These are phyloP conservation scores for Tinea semifulvella DNA, from an alignment of 2,888 invertebrate species.

Conservation along the genomic window DNA sequence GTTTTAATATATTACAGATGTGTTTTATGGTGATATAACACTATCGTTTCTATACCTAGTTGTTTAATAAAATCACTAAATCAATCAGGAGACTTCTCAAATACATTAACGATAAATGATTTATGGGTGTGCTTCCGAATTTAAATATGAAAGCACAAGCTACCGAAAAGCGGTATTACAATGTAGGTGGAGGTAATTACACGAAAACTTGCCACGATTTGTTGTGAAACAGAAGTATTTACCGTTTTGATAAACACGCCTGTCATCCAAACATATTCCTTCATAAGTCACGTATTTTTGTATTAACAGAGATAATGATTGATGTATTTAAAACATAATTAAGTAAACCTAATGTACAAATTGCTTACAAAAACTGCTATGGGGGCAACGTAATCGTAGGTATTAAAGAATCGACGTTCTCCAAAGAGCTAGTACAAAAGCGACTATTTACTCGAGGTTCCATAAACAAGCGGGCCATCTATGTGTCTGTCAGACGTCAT, in stretches of 20 bases:
- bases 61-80: not conserved
- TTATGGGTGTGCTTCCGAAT: conserved; percentile 13
- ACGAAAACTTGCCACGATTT: conserved; percentile 8
- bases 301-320: conserved; percentile 3
- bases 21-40: not conserved
- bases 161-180: conserved; percentile 10
- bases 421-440: conserved; percentile 10
- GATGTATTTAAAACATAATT: conserved; percentile 3
- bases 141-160: conserved; percentile 16
- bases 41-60: conserved; percentile 2
- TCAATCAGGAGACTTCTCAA: conserved; percentile 4
- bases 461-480: conserved; percentile 11
- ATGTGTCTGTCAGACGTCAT: conserved; percentile 13
- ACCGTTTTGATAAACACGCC: conserved; percentile 9
- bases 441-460: conserved; percentile 13
- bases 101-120: conserved; percentile 12
- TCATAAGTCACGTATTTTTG: conserved; percentile 5
- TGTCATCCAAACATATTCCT: conserved; percentile 4
- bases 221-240: conserved; percentile 5
- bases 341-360: conserved; percentile 7
- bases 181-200: conserved; percentile 10
- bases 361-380: conserved; percentile 4
- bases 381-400: conserved; percentile 2
- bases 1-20: not conserved
- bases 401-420: conserved; percentile 8